A percentile compares a stretch with the other conserved stretches of the same genome.
Evolutionary conservation across 2,113 vertebrate genomes (phyloP).

Genomic region (Ailurus styani): DNA sequence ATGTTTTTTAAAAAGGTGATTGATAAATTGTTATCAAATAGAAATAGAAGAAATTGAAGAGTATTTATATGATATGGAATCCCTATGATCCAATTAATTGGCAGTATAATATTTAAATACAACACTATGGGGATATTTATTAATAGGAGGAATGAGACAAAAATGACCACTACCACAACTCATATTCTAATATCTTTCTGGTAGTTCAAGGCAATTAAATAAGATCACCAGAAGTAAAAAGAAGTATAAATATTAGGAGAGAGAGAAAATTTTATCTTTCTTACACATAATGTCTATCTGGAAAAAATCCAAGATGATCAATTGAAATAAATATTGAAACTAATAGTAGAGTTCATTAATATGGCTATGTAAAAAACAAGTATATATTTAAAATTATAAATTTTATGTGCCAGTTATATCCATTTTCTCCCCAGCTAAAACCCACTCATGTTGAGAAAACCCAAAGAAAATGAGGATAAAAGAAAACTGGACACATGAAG

Average conservation of each 20-base stretch:
- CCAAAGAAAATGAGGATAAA: not conserved
- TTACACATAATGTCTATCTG: not conserved
- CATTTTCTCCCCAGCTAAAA: not conserved
- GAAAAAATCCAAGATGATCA: not conserved
- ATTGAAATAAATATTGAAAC: not conserved
- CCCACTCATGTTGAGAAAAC: not conserved
- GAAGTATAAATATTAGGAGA: not conserved
- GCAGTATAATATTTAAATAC: not conserved
- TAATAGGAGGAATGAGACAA: not conserved
- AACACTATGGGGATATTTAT: not conserved
- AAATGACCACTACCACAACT: not conserved
- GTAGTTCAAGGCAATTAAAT: not conserved
- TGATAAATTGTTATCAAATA: conserved; percentile 28
- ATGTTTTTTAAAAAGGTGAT: not conserved
- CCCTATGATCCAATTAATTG: not conserved
- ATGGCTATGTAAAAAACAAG: not conserved
- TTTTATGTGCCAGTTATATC: not conserved
- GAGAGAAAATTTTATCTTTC: not conserved
- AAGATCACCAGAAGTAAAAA: not conserved
- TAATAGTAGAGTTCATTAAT: not conserved
- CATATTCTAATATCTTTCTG: not conserved
- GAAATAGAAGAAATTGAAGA: not conserved
- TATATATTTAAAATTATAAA: not conserved
- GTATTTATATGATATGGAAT: not conserved
- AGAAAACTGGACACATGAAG: not conserved